These are phyloP conservation scores for Botrylloides violaceus DNA, from an alignment of 23 tunicate species.

Conservation along the genomic window DNA sequence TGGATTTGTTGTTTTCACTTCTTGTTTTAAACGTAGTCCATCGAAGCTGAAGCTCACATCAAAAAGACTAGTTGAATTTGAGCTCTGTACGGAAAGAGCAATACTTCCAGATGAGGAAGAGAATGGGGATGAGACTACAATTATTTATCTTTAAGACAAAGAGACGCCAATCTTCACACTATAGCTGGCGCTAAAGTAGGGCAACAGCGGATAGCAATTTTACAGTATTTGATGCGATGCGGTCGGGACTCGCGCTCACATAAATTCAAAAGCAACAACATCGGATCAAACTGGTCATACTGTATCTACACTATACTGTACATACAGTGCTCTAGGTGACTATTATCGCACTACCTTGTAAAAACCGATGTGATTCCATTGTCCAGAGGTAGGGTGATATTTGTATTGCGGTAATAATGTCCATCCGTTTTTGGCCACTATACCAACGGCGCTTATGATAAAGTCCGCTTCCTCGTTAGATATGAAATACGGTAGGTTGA, in stretches of 20 bases:
- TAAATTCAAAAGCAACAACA: no score
- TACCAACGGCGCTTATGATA: constrained; percentile 59
- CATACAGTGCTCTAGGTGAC: no score
- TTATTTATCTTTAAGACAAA: no score
- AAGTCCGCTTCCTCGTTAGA: constrained; percentile 44
- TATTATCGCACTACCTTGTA: constrained; percentile 16
- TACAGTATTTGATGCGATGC: no score
- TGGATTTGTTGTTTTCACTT: not conserved
- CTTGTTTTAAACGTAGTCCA: not conserved
- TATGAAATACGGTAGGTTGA: constrained; percentile 76
- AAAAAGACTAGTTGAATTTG: not conserved
- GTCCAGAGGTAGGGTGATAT: constrained; percentile 87
- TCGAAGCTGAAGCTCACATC: not conserved
- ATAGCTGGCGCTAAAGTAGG: no score
- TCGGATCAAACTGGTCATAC: no score
- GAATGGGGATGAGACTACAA: no score
- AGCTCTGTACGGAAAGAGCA: not conserved
- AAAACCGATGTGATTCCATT: constrained; percentile 82
- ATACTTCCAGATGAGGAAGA: no score
- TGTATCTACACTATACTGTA: no score
- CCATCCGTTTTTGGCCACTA: constrained; percentile 88
- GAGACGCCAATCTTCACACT: no score
- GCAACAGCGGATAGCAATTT: no score
- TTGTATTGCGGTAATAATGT: constrained; percentile 64
- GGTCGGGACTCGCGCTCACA: no score